Evolutionary conservation across 92 coral and sea anemone genomes (phyloP).

Genomic region (Parazoanthus atlanticus): DNA sequence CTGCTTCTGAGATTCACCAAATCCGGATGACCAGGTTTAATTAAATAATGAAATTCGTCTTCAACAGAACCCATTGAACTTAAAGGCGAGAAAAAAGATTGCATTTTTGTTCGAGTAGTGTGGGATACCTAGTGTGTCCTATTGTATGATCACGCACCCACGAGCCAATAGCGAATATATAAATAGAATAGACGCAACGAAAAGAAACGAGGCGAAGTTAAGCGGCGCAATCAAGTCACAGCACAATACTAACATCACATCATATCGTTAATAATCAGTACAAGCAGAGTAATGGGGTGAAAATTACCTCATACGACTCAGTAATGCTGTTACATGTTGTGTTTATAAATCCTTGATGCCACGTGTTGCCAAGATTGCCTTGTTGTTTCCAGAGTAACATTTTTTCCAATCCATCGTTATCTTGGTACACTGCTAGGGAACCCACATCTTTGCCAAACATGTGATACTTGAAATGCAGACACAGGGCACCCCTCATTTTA

Average conservation of each 20-base stretch:
- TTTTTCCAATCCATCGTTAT: constrained; percentile 66
- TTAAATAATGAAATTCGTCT: too few species aligned
- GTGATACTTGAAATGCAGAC: constrained; percentile 88
- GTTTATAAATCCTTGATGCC: constrained; percentile 74
- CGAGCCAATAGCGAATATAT: too few species aligned
- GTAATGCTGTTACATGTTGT: constrained; percentile 34
- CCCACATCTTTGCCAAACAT: constrained; percentile 89
- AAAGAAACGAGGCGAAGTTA: too few species aligned
- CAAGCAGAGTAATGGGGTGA: neutral
- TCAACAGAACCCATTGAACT: too few species aligned
- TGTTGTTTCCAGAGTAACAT: constrained; percentile 76
- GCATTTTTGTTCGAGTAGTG: too few species aligned
- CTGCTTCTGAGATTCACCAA: too few species aligned
- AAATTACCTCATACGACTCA: constrained; percentile 30
- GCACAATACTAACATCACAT: neutral
- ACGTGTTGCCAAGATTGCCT: constrained; percentile 83
- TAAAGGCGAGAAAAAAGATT: too few species aligned
- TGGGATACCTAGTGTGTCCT: too few species aligned
- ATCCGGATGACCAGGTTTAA: too few species aligned
- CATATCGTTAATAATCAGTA: neutral
- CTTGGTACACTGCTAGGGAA: constrained; percentile 68
- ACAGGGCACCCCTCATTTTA: constrained; percentile 66
- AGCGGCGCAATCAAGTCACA: too few species aligned
- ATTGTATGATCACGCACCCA: too few species aligned
- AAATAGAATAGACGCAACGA: too few species aligned